A percentile compares a stretch with the other conserved stretches of the same genome.
Conservation (phyloP, 2,113 vertebrate genomes). For the Tonatia bakeri region DNA sequence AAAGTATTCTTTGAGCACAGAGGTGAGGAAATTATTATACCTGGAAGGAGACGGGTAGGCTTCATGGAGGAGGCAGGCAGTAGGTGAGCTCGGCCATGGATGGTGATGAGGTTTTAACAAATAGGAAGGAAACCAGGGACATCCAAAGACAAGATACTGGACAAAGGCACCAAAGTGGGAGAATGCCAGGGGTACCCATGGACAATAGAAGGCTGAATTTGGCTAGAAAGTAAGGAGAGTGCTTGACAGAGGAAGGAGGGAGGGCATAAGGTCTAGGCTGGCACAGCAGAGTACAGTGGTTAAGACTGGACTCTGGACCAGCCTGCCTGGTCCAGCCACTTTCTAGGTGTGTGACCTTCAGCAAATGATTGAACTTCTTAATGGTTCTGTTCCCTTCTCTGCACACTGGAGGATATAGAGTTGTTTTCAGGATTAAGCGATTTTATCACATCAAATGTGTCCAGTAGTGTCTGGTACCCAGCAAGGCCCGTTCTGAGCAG, state of each 20-base stretch:
- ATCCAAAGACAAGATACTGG: background rate
- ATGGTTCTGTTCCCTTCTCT: background rate
- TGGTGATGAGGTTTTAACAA: background rate
- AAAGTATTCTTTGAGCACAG: background rate
- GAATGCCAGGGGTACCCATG: too few relatives aligned
- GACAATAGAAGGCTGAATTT: background rate
- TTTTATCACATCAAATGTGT: background rate
- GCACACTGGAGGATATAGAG: background rate
- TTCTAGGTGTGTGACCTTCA: background rate
- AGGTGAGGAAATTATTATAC: background rate
- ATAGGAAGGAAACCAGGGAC: background rate
- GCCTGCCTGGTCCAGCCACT: background rate
- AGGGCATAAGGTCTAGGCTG: background rate
- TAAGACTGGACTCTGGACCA: background rate
- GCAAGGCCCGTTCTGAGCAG: background rate
- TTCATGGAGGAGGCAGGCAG: background rate
- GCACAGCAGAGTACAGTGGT: background rate
- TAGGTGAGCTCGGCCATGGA: background rate
- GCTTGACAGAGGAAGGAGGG: background rate
- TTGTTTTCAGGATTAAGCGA: background rate
- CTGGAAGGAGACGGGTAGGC: background rate
- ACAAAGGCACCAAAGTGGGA: background rate
- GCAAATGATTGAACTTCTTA: background rate
- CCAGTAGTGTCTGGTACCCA: background rate
- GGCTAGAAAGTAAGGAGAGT: background rate